Evolutionary conservation across 35 echinoderm and acorn worm species (phyloP).

Genomic region (Apostichopus japonicus): DNA sequence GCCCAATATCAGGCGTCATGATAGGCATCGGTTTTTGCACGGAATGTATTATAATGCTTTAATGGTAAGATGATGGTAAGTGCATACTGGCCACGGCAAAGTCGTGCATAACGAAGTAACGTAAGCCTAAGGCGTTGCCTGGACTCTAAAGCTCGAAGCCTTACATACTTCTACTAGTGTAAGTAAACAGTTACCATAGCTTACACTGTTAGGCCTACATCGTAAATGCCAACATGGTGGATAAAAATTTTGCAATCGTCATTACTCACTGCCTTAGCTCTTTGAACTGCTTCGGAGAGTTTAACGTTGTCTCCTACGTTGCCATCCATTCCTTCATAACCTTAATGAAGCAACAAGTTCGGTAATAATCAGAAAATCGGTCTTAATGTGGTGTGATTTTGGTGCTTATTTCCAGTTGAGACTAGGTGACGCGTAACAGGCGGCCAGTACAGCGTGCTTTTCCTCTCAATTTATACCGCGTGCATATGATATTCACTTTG

Average conservation of each 20-base stretch:
- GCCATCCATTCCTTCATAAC: conserved; percentile 56
- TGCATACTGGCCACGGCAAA: too few relatives aligned
- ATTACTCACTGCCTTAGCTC: conserved; percentile 39
- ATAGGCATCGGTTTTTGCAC: too few relatives aligned
- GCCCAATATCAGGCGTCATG: too few relatives aligned
- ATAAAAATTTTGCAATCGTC: neutral
- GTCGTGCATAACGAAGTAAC: too few relatives aligned
- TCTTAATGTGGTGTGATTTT: neutral
- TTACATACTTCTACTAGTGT: too few relatives aligned
- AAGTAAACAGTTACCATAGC: too few relatives aligned
- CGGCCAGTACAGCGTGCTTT: neutral
- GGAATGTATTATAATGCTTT: too few relatives aligned
- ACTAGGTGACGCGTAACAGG: neutral
- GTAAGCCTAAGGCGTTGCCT: too few relatives aligned
- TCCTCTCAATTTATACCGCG: neutral
- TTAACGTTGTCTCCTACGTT: conserved; percentile 42
- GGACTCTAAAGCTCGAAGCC: too few relatives aligned
- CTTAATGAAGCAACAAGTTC: conserved; percentile 20
- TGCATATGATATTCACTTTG: neutral
- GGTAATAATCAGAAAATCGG: neutral
- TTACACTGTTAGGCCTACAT: too few relatives aligned
- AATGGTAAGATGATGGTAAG: too few relatives aligned
- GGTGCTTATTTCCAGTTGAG: neutral
- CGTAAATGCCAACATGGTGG: too few relatives aligned
- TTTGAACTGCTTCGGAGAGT: conserved; percentile 57